These are phyloP conservation scores for Malurus alboscapulatus DNA, from an alignment of 2,113 vertebrate genomes.

Conservation along the genomic window DNA sequence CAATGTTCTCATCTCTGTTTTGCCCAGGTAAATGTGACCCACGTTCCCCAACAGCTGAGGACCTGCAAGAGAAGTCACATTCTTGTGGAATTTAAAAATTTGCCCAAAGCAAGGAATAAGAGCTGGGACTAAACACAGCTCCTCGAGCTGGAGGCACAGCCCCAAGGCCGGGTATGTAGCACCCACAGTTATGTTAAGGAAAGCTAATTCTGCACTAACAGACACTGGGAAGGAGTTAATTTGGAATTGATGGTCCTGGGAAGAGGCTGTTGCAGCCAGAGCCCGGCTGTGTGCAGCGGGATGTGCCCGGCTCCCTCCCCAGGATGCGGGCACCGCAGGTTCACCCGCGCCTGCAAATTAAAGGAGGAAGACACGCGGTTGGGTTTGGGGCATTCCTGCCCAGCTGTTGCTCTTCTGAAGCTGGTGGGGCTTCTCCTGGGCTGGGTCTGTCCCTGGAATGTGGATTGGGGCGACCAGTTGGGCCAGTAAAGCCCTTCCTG, in stretches of 20 bases:
- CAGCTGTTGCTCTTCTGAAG: constrained; percentile 22
- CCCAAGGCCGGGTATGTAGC: not conserved
- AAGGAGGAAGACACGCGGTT: not conserved
- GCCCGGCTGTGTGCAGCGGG: fast-evolving
- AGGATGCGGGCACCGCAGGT: constrained; percentile 14
- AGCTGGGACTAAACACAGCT: not conserved
- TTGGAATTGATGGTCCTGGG: not conserved
- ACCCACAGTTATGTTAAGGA: fast-evolving
- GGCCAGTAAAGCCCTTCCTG: constrained; percentile 32
- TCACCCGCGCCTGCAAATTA: not conserved
- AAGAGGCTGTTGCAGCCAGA: not conserved
- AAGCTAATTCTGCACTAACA: not conserved
- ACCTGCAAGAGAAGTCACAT: not conserved
- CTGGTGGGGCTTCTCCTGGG: not conserved
- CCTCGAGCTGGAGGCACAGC: not conserved
- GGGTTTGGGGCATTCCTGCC: constrained; percentile 9
- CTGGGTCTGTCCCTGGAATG: constrained; percentile 50
- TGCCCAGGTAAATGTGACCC: not conserved
- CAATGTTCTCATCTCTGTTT: not conserved
- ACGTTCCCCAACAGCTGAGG: not conserved
- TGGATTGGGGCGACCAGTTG: constrained; percentile 8
- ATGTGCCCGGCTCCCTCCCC: not conserved
- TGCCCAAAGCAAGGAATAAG: constrained; percentile 7
- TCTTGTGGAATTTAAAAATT: not conserved
- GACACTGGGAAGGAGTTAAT: not conserved